Percentiles rank a stretch among this genome's conserved stretches.
Evolutionary conservation across 2,888 invertebrate genomes (phyloP).

Genomic region (Drosophila recens): DNA sequence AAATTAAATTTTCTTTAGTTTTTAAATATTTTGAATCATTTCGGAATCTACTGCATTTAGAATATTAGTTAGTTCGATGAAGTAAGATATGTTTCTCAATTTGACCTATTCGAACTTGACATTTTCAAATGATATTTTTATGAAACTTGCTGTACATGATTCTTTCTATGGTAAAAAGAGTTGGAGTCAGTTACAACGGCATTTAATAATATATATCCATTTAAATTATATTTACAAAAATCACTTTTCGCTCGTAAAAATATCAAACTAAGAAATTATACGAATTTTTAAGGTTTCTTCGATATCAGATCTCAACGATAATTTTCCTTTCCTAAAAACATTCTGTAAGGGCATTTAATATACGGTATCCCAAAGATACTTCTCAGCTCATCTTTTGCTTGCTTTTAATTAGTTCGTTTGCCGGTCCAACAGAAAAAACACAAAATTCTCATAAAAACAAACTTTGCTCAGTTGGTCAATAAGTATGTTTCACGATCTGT

Average conservation of each 20-base stretch:
- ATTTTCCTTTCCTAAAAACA: neutral
- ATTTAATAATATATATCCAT: too few species aligned
- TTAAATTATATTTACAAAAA: neutral
- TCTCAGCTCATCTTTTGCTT: slow-evolving; percentile 7
- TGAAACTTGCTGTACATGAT: neutral
- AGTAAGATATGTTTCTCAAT: neutral
- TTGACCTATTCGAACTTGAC: neutral
- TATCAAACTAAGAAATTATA: neutral
- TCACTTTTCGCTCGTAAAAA: neutral
- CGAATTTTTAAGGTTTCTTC: neutral
- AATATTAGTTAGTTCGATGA: neutral
- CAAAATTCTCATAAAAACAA: slow-evolving; percentile 58
- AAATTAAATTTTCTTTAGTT: too few species aligned
- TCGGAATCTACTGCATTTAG: neutral
- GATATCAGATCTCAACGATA: neutral
- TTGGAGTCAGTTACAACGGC: too few species aligned
- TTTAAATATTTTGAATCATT: too few species aligned
- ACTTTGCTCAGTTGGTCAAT: slow-evolving; percentile 64
- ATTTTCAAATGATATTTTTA: neutral
- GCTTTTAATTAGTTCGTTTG: slow-evolving; percentile 72
- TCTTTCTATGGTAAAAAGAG: neutral
- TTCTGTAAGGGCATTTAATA: neutral
- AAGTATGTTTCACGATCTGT: slow-evolving; percentile 54
- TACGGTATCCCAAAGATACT: slow-evolving; percentile 2
- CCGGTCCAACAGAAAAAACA: slow-evolving; percentile 29